phyloP scores from a whole-genome alignment of 2,797 vertebrate species.

The Chelon auratus region DNA sequence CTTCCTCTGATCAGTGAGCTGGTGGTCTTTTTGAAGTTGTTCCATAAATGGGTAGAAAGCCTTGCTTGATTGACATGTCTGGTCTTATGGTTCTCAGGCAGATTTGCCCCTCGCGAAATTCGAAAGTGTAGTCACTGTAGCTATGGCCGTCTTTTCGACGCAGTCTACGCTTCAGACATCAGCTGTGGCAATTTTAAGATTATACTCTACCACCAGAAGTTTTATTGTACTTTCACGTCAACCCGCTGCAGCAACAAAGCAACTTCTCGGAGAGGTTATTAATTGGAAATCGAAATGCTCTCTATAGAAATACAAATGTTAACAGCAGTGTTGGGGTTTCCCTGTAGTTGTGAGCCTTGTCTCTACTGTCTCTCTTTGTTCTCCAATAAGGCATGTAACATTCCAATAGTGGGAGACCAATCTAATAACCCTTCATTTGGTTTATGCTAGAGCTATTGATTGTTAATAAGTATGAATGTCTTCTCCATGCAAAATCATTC shows the following conservation, averaged over 20 bases:
- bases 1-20: no score
- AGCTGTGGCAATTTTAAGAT: not conserved
- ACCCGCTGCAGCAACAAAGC: not conserved
- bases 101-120: no score
- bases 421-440: slow-evolving; percentile 32
- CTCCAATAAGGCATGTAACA: slow-evolving; percentile 11
- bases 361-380: not conserved
- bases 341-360: not conserved
- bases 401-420: not conserved
- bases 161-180: not conserved
- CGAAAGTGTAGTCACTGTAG: no score
- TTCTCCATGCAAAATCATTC: slow-evolving; percentile 60
- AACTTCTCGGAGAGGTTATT: not conserved
- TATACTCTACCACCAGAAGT: not conserved
- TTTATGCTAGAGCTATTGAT: slow-evolving; percentile 53
- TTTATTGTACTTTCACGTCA: not conserved
- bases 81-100: no score
- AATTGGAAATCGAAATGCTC: no score
- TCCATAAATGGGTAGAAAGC: no score
- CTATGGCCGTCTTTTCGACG: no score
- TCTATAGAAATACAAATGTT: no score
- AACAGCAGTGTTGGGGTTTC: no score
- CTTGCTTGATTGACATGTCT: no score
- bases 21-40: no score
- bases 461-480: slow-evolving; percentile 60